Base-by-base conservation (phyloP, 2,888 invertebrate species). In the Loripinus fragilis region DNA sequence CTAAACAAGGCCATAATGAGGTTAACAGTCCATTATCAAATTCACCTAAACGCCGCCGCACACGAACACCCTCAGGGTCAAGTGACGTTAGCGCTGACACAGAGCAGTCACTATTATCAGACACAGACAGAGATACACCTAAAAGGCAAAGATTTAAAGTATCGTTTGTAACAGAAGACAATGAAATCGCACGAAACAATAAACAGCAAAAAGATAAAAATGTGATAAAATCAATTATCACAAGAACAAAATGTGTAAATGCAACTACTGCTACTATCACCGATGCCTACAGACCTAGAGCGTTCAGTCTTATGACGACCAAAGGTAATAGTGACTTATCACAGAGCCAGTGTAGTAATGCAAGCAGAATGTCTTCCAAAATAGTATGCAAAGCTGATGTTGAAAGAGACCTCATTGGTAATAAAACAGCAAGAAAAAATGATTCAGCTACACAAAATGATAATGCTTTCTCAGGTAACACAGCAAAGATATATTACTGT, bases 1-100 rank as follows among this genome's bases (percentile, higher is more conserved):
- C 12, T 5, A 38, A 38, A 38, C 38, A 5, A 38, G 7, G 5
- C 7, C 60, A 30, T 17, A 33, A 7, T 2, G 60, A 60, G 2
- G 33, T 33, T 10, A 33, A 30, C 20, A 60, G 28, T 2, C 20
- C 28, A 17, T 33, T 60, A 33, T 10, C 33, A 17, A 33, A 33
- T 33, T 33, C 60, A 60, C 60, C 20, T 17, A 60, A 60, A 33
- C 60, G 33, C 33, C 60, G 60, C 5, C 2, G 7, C 7, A 33
- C 33, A 3, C 20, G 60, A 20, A 60, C 60, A 3, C 60, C 60
- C 1, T 60, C 60, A 17, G 60, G 33, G 5, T 60, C 60, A 33
- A 60, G 60, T 60, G 60, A 60, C 33, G 60, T 60, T 10, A 60
- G 60, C 17, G 60, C 33, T 33, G 60, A 60, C 12, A 60, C 60